Evolutionary conservation across 2,797 vertebrate genomes (phyloP).

Genomic region (Diplodus puntazzo): DNA sequence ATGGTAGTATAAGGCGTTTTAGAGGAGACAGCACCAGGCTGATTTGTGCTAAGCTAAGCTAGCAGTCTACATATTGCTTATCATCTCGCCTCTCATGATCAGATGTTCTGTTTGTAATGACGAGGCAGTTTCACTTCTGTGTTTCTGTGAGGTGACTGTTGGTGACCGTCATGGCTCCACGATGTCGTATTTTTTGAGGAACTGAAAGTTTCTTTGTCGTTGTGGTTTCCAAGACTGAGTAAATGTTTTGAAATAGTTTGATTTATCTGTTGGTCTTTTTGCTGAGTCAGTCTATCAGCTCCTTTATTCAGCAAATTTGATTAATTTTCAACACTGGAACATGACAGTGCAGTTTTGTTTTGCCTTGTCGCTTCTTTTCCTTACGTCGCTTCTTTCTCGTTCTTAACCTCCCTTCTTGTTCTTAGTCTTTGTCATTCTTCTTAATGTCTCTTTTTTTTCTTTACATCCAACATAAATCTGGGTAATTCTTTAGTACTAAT

Average conservation of each 20-base stretch:
- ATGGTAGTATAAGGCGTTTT: no score
- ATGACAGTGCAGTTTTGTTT: conserved; percentile 28
- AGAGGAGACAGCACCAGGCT: no score
- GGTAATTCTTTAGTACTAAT: no score
- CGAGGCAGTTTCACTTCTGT: conserved; percentile 28
- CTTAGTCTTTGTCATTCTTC: no score
- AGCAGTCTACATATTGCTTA: not conserved
- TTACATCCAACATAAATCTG: no score
- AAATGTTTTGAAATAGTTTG: not conserved
- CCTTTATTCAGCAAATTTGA: not conserved
- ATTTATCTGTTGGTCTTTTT: not conserved
- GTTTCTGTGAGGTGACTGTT: not conserved
- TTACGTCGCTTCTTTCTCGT: no score
- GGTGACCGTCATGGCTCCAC: not conserved
- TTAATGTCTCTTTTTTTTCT: no score
- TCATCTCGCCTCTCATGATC: not conserved
- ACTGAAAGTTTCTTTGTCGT: conserved; percentile 6
- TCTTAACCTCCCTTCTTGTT: no score
- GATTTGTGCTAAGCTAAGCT: not conserved
- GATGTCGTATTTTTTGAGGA: conserved; percentile 13
- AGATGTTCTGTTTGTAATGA: not conserved
- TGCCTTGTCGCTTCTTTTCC: no score
- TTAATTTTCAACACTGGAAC: not conserved
- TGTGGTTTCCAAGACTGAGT: not conserved
- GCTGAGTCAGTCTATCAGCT: not conserved